These are phyloP conservation scores for Athetis lepigone DNA, from an alignment of 2,888 invertebrate genomes.

Conservation along the genomic window DNA sequence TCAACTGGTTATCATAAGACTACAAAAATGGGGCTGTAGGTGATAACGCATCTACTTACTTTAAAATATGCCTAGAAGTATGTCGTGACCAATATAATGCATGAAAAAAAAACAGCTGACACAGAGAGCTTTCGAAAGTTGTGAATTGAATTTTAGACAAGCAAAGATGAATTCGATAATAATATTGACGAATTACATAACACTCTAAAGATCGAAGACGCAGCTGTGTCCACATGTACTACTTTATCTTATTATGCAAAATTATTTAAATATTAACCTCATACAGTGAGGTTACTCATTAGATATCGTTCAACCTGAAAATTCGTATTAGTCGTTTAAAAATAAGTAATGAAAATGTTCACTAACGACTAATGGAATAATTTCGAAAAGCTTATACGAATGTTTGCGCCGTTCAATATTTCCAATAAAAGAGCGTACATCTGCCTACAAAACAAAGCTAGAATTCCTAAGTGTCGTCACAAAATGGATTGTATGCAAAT, in stretches of 20 bases:
- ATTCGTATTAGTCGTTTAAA: not conserved
- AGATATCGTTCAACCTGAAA: not conserved
- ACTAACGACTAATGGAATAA: not conserved
- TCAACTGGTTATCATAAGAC: too few relatives aligned
- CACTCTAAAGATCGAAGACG: not conserved
- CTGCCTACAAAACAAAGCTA: conserved; percentile 46
- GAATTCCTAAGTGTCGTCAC: conserved; percentile 71
- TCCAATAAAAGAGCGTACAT: conserved; percentile 24
- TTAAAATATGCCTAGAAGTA: conserved; percentile 1
- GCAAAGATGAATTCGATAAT: conserved; percentile 36
- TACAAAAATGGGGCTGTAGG: too few relatives aligned
- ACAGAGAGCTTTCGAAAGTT: conserved; percentile 27
- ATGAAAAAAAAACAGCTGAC: conserved; percentile 14
- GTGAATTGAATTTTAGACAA: conserved; percentile 15
- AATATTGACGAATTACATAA: conserved; percentile 47
- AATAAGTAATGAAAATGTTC: not conserved
- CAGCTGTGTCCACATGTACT: conserved; percentile 9
- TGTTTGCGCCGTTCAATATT: conserved; percentile 11
- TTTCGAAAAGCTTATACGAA: conserved; percentile 2
- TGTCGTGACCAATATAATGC: conserved; percentile 22
- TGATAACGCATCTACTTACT: not conserved
- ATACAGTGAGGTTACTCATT: conserved; percentile 26
- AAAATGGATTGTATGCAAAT: conserved; percentile 85
- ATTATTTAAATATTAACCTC: conserved; percentile 25
- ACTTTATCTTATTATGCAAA: conserved; percentile 37